phyloP scores from a whole-genome alignment of 2,113 vertebrate genomes.

The Guaruba guarouba region DNA sequence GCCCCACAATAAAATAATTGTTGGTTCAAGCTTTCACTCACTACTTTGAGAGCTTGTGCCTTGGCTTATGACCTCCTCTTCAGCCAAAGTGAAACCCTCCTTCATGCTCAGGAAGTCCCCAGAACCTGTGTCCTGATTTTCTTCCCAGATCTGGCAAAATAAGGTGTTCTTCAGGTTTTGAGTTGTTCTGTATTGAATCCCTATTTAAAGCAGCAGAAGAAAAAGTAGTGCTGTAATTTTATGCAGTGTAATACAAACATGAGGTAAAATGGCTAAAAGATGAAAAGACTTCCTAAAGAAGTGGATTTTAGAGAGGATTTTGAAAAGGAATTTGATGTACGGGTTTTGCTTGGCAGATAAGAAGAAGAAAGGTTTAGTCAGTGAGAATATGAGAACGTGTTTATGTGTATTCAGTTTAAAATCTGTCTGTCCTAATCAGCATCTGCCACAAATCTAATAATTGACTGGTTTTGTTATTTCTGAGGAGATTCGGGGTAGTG shows the following conservation, averaged over 20 bases:
- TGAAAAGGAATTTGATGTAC: slow-evolving; percentile 7
- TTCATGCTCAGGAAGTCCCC: background rate
- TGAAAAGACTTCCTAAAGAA: slow-evolving; percentile 29
- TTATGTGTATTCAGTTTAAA: background rate
- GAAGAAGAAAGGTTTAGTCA: background rate
- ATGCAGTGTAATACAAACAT: background rate
- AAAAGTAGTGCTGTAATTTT: background rate
- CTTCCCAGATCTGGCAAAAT: background rate
- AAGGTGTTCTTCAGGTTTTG: background rate
- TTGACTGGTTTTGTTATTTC: background rate
- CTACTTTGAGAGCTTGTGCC: background rate
- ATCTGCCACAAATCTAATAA: background rate
- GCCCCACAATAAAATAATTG: background rate
- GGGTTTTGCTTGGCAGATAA: slow-evolving; percentile 19
- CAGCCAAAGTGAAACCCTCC: background rate
- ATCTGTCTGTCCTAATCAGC: background rate
- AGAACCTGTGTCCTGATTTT: background rate
- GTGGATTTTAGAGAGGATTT: background rate
- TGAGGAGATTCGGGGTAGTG: background rate
- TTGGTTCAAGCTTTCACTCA: background rate
- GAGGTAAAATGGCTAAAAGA: slow-evolving; percentile 15
- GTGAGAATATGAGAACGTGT: slow-evolving; percentile 1
- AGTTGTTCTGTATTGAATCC: background rate
- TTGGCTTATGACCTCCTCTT: background rate
- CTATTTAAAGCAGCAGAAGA: background rate